Conservation (phyloP, 37 sponge, comb jelly and placozoan genomes). For the Geodia barretti region DNA sequence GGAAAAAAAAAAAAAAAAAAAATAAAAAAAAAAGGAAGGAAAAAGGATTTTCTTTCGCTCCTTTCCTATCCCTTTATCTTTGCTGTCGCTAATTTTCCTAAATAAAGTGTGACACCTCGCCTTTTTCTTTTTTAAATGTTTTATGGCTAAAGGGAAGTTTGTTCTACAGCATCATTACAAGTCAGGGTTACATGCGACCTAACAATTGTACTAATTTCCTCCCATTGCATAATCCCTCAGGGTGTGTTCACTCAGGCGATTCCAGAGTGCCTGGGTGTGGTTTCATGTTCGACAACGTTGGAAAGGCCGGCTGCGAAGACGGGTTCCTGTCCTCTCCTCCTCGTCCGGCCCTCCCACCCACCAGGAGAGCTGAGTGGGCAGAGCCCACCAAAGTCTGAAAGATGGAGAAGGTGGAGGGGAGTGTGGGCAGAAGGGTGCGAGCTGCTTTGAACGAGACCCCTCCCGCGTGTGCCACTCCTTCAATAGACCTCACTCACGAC, state of each 20-base stretch:
- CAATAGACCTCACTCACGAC: not conserved
- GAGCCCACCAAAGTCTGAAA: not conserved
- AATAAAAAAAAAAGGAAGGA: no score
- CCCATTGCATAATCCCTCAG: not conserved
- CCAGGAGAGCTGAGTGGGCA: not conserved
- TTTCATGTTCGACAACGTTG: constrained; percentile 55
- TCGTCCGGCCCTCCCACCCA: constrained; percentile 3
- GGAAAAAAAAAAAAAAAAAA: no score
- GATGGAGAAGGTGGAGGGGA: not conserved
- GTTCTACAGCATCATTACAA: no score
- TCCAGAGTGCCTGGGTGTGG: constrained; percentile 33
- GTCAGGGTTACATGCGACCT: no score
- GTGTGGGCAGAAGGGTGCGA: not conserved
- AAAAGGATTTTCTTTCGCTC: not conserved
- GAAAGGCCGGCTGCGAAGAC: constrained; percentile 22
- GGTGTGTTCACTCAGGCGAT: constrained; percentile 27
- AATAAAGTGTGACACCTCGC: no score
- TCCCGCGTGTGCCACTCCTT: not conserved
- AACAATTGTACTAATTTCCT: not conserved
- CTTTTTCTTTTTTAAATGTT: no score
- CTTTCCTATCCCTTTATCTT: no score
- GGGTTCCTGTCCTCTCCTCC: constrained; percentile 42
- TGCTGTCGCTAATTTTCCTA: no score
- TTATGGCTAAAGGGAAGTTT: no score
- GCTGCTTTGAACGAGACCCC: not conserved